Evolutionary conservation across 2,113 vertebrate genomes (phyloP), one percentile per base, ranked within the genome.

Genomic region (Aplodontia rufa): DNA sequence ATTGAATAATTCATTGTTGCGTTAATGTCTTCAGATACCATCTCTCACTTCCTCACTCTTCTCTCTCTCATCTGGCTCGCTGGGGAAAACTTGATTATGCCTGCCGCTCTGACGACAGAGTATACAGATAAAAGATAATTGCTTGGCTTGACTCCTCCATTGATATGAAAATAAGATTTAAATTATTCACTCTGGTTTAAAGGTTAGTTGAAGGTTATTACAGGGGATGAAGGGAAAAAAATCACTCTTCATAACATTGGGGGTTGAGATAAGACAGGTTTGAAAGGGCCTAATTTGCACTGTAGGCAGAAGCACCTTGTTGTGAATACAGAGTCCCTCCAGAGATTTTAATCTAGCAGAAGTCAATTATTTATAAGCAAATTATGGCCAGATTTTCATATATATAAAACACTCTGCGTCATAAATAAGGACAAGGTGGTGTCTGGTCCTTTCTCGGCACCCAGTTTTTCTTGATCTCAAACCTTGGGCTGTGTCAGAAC

Each of bases 121-220:
- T 99, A 98, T 99, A 99, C 98, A 99, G 99, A 99, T 99, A 99
- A 99, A 99, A 99, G 99, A 99, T 99, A 99, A 99, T 99, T 99
- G 99, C 99, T 99, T 99, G 99, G 98, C 99, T 99, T 99, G 99
- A 99, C 99, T 99, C 98, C 98, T 97, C 98, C 97, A 99, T 99
- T 98, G 98, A 99, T 99, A 99, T 99, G 98, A 99, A 99, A 99
- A 99, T 99, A 98, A 98, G 98, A 98, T 98, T 98, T 99, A 98
- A 99, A 99, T 99, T 99, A 99, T 99, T 99, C 98, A 99, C 98
- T 98, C 96, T 66, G n/a, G 98, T 98, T 99, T 98, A 99, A 99
- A 99, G 98, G 98, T 99, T 99, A 98, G 98, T 99, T 99, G 98
- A 99, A 99, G 98, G 98, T 99, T 98, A 98, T 98, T 98, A 98